phyloP scores from a whole-genome alignment of 2,888 invertebrate genomes.

The Archips crataeganus region DNA sequence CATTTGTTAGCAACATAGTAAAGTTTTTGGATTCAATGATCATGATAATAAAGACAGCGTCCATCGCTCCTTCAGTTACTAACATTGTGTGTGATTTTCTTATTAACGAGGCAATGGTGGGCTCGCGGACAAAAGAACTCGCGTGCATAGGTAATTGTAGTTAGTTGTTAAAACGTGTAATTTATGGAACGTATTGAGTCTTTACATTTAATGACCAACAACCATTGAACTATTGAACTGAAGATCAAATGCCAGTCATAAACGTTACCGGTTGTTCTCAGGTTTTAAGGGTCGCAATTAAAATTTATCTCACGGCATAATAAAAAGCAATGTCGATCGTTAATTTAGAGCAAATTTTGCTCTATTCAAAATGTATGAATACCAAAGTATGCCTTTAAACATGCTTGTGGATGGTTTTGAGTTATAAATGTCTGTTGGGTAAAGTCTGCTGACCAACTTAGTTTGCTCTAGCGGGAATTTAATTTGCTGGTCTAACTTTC shows the following conservation, averaged over 20 bases:
- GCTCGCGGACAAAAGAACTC: conserved; percentile 28
- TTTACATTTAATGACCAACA: conserved; percentile 52
- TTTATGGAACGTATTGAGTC: conserved; percentile 46
- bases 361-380: conserved; percentile 54
- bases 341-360: conserved; percentile 58
- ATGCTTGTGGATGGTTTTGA: conserved; percentile 14
- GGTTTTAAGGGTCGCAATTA: conserved; percentile 65
- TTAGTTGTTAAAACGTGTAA: conserved; percentile 43
- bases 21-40: conserved; percentile 19
- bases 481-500: not conserved
- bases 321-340: conserved; percentile 57
- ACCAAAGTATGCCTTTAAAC: conserved; percentile 24
- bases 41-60: conserved; percentile 21
- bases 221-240: conserved; percentile 66
- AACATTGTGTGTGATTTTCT: conserved; percentile 24
- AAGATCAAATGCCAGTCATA: conserved; percentile 64
- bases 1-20: conserved; percentile 37
- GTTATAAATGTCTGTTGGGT: conserved; percentile 20
- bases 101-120: conserved; percentile 42
- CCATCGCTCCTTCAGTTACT: conserved; percentile 39
- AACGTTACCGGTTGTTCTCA: conserved; percentile 57
- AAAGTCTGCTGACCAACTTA: conserved; percentile 9
- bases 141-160: conserved; percentile 9
- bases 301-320: conserved; percentile 70
- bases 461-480: not conserved